These are phyloP conservation scores for Drosophila aldrichi DNA, from an alignment of 2,888 invertebrate species.

Conservation along the genomic window DNA sequence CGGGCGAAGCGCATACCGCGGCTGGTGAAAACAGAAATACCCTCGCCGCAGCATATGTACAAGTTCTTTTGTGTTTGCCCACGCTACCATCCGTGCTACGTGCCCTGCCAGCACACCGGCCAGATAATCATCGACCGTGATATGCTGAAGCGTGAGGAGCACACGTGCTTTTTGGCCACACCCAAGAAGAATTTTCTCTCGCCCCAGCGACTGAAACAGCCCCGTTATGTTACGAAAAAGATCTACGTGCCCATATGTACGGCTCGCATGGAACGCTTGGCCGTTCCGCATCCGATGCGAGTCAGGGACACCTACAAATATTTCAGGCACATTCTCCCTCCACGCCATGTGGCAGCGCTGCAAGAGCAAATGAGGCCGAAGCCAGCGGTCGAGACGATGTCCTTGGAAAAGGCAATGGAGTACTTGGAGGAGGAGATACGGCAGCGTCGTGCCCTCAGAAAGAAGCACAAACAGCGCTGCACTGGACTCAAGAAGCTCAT, in stretches of 20 bases:
- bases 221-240: conserved; percentile 65
- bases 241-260: conserved; percentile 80
- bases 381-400: conserved; percentile 65
- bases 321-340: conserved; percentile 64
- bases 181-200: conserved; percentile 77
- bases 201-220: conserved; percentile 43
- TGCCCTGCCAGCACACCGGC: conserved; percentile 80
- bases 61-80: conserved; percentile 77
- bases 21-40: conserved; percentile 56
- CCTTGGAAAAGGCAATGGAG: conserved; percentile 77
- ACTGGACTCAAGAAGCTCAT: conserved; percentile 72
- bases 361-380: conserved; percentile 69
- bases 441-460: conserved; percentile 62
- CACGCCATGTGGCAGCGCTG: conserved; percentile 67
- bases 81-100: conserved; percentile 69
- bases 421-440: conserved; percentile 82
- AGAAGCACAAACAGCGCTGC: conserved; percentile 65
- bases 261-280: conserved; percentile 78
- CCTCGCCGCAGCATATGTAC: conserved; percentile 62
- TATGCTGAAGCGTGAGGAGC: conserved; percentile 81
- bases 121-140: conserved; percentile 83
- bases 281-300: conserved; percentile 72
- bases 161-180: conserved; percentile 80
- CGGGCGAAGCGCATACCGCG: conserved; percentile 75
- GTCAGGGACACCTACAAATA: conserved; percentile 70